Evolutionary conservation across 2,888 invertebrate genomes (phyloP).

Genomic region (Apamea anceps): DNA sequence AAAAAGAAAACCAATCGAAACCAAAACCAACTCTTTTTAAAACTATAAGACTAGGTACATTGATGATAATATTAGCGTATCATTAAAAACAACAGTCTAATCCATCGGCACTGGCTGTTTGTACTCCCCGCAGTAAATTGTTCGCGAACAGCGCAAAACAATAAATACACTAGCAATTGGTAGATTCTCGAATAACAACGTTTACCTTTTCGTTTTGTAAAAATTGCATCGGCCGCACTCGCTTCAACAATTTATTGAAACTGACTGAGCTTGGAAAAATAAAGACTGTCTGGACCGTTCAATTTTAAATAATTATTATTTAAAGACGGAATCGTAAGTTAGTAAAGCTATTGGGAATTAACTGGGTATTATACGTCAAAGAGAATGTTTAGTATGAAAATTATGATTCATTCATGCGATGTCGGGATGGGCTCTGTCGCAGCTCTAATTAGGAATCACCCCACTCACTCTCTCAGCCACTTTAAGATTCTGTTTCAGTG

Average conservation of each 20-base stretch:
- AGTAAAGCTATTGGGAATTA: constrained; percentile 43
- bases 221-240: constrained; percentile 73
- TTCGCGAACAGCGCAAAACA: constrained; percentile 62
- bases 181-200: constrained; percentile 69
- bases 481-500: constrained; percentile 64
- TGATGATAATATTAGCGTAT: constrained; percentile 44
- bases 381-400: constrained; percentile 56
- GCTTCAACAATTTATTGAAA: constrained; percentile 71
- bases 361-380: constrained; percentile 53
- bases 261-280: constrained; percentile 56
- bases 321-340: constrained; percentile 35
- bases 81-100: constrained; percentile 58
- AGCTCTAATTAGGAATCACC: constrained; percentile 62
- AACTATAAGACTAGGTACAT: constrained; percentile 18
- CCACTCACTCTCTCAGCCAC: constrained; percentile 44
- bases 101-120: constrained; percentile 55
- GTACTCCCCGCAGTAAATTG: constrained; percentile 54
- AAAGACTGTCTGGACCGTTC: constrained; percentile 46
- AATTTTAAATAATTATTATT: constrained; percentile 56
- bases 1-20: constrained; percentile 37
- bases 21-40: constrained; percentile 16
- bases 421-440: constrained; percentile 37
- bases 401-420: constrained; percentile 59
- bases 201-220: constrained; percentile 71
- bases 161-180: constrained; percentile 69